Evolutionary conservation across 1,140 invertebrate species (phyloP), one percentile per base, ranked within the genome.

Genomic region (Nasonia longicornis): DNA sequence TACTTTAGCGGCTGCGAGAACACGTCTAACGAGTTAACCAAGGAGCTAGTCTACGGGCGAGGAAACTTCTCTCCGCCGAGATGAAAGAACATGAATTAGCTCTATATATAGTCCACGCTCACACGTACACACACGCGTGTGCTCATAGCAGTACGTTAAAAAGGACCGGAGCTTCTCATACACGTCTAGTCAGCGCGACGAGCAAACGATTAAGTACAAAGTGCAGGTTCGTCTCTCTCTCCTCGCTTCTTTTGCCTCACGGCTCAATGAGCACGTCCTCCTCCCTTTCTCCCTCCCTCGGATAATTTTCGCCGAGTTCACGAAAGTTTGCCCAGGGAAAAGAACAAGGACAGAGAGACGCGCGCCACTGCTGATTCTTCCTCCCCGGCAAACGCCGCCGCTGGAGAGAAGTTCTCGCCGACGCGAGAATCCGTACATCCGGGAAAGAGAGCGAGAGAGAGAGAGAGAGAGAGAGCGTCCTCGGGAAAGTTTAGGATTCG

Each of bases 241-340:
- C 29, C 14, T 69, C 71, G 72, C 71, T 79, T 38, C 45, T 45
- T 71, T 64, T 70, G 35, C 48, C 45, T 71, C 31, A 74, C 52
- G 45, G 66, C 66, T 77, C 73, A 75, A 81, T 81, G 76, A 76
- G 69, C 73, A 76, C 73, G 79, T 81, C 70, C 48, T 58, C 11
- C 12, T 42, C 70, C 3, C 3, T 6, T 26, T 8, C 11, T 22
- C 52, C 6, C 12, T 58, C n/a, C 2, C 16, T 38, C 52, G 67
- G 74, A 81, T 81, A 77, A 81, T 81, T 81, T 77, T 81, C 58
- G 26, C 74, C 74, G 38, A 81, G 66, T 81, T 77, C 29, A 48
- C 48, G 52, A 77, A 81, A 81, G 67, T 81, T 81, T 52, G 31
- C 7, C 52, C 80, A 45, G 22, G 67, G 3, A 58, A 76, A 70